Percentiles rank a stretch among this genome's conserved stretches.
Conservation (phyloP, 1,140 invertebrate genomes). For the Pectinophora gossypiella region DNA sequence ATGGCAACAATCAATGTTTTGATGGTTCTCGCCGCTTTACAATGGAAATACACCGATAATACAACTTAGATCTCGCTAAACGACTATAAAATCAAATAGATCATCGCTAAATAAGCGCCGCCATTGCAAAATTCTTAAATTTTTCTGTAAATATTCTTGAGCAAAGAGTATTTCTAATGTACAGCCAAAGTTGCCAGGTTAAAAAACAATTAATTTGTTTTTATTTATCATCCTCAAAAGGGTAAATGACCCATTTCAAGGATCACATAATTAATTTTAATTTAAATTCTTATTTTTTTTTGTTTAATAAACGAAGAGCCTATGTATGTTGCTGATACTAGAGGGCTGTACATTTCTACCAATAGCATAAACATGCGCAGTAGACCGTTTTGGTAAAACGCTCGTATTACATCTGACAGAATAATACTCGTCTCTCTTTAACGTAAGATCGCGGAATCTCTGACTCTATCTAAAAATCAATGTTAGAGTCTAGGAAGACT, state of each 20-base stretch:
- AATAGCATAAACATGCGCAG: neutral
- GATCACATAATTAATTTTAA: neutral
- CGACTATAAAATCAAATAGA: neutral
- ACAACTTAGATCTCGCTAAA: neutral
- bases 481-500: neutral
- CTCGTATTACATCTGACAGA: too few relatives aligned
- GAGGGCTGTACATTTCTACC: neutral
- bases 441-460: neutral
- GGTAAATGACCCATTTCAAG: neutral
- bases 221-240: neutral
- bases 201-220: neutral
- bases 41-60: neutral
- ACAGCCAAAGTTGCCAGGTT: neutral
- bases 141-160: neutral
- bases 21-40: neutral
- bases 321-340: neutral
- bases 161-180: neutral
- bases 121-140: neutral
- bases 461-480: constrained; percentile 6
- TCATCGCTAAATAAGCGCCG: neutral
- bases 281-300: neutral
- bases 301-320: neutral
- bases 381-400: too few relatives aligned
- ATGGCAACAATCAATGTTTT: constrained; percentile 51
- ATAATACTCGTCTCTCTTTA: neutral